Conservation (phyloP, 2,113 vertebrate genomes). For the Eublepharis macularius region DNA sequence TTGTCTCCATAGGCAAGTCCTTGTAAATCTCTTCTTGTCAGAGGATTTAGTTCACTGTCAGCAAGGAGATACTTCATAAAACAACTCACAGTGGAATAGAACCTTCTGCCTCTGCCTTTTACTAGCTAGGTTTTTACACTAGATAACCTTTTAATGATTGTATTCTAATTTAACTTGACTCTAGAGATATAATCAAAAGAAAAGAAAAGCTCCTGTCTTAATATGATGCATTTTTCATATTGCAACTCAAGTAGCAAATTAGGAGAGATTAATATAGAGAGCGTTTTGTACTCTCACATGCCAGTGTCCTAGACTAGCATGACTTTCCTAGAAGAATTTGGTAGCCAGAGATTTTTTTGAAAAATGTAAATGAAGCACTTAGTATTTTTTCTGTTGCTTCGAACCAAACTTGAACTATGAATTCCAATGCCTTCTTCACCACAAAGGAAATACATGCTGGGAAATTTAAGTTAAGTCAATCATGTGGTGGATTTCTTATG, state of each 20-base stretch:
- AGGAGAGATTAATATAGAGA: slow-evolving; percentile 43
- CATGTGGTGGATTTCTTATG: slow-evolving; percentile 41
- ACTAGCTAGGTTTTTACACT: slow-evolving; percentile 58
- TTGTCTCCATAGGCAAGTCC: slow-evolving; percentile 65
- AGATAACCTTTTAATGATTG: slow-evolving; percentile 74
- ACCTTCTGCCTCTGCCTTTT: slow-evolving; percentile 65
- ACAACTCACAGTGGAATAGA: slow-evolving; percentile 67
- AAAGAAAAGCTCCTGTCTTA: slow-evolving; percentile 51
- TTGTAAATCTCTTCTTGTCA: slow-evolving; percentile 77
- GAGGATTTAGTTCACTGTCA: slow-evolving; percentile 78
- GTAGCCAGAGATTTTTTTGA: neutral
- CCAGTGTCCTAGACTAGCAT: slow-evolving; percentile 10
- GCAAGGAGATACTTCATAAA: slow-evolving; percentile 73
- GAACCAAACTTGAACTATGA: slow-evolving; percentile 30
- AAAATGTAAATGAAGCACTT: neutral
- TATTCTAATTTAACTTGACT: slow-evolving; percentile 62
- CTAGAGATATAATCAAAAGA: slow-evolving; percentile 46
- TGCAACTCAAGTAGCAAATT: slow-evolving; percentile 55
- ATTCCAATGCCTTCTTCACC: neutral
- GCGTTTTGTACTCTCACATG: slow-evolving; percentile 44
- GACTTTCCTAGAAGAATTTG: slow-evolving; percentile 10
- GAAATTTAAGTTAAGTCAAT: slow-evolving; percentile 49
- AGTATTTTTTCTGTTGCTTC: neutral
- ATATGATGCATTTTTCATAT: slow-evolving; percentile 56
- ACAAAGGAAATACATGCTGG: slow-evolving; percentile 34